Base-by-base conservation (phyloP, 1,140 invertebrate genomes). In the Halyomorpha halys region DNA sequence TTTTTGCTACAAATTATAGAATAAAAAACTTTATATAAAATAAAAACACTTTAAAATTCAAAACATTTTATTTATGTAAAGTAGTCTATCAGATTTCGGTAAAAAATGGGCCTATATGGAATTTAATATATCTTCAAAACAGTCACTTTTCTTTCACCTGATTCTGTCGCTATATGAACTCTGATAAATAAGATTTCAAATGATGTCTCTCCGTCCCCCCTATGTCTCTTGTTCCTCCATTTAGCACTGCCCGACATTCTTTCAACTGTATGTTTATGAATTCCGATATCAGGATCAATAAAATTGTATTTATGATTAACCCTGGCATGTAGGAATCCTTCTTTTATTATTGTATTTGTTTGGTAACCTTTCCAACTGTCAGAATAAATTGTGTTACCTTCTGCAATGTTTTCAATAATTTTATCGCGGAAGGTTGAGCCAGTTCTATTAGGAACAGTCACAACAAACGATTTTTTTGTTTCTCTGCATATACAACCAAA, bases 161-260 rank as follows among this genome's bases (percentile, higher is more conserved):
- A 47, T 47, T 3, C 45, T 47, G 45, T 47, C 45, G 3, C 13
- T 11, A 47, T 18, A 47, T 47, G 18, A 47, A 47, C 45, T 16
- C 18, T n/a, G n/a, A n/a, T n/a, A 16, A 18, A 3, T 47, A 3
- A 5, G 15, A 14, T 16, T 15, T 47, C 15, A 16, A 18, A 47
- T 3, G 13, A 47, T 3, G 13, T 47, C 45, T 47, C 13, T 3
- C 45, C 18, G 13, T 47, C 13, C 45, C 45, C 18, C 45, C n/a
- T 18, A 47, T 47, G 45, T 47, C 45, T 18, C 45, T 47, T 16
- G 45, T 47, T 30, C 45, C 45, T 47, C 45, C 45, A 47, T 47
- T 47, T 47, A 18, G 45, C 45, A 47, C 15, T 18, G 13, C 15
- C 45, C 45, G 3, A 47, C 45, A 47, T 47, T 47, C 45, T 47